Evolutionary conservation across 1,140 invertebrate species (phyloP), one percentile per base, ranked within the genome.

Genomic region (Bombyx mandarina): DNA sequence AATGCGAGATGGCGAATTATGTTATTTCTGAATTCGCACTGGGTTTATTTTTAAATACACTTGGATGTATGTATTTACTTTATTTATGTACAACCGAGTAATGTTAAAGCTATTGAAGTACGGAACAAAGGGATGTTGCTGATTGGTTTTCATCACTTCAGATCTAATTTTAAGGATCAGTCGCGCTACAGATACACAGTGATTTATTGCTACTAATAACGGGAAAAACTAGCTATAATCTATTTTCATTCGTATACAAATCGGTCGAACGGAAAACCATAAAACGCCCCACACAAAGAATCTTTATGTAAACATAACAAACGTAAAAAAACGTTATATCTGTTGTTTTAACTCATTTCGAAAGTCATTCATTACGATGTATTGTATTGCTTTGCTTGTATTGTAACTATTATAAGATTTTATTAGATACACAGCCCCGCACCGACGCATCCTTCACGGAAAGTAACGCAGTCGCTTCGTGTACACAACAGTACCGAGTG

Each of bases 231-330:
- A 73, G 78, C 81, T 76, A 78, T 87, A 85, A 87, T 83, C 84
- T 87, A 87, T 87, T 87, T 87, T 66, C 76, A 85, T 78, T 79
- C 73, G 82, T 87, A 85, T 71, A 87, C 84, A 85, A 82, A 85
- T 85, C 82, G 81, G 77, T 79, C 75, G 82, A 87, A 84, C 82
- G 84, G 81, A 84, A 87, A 87, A 84, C 84, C 77, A 79, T 87
- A 82, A 87, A 87, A 84, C 81, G 79, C 79, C 79, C 66, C 76
- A 86, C 84, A 87, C 82, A 87, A 87, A 87, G 84, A 85, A 86
- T 87, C 82, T 84, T 87, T 87, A 83, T 83, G 81, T 85, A 86
- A 87, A 87, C 84, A 86, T 79, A 86, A 86, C 76, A 79, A 75
- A 82, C 82, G 71, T 87, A 80, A 87, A 86, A 18, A 82, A 73